Evolutionary conservation across 2,888 invertebrate species (phyloP), one percentile per base, ranked within the genome.

Genomic region (Amphipoea oculea): DNA sequence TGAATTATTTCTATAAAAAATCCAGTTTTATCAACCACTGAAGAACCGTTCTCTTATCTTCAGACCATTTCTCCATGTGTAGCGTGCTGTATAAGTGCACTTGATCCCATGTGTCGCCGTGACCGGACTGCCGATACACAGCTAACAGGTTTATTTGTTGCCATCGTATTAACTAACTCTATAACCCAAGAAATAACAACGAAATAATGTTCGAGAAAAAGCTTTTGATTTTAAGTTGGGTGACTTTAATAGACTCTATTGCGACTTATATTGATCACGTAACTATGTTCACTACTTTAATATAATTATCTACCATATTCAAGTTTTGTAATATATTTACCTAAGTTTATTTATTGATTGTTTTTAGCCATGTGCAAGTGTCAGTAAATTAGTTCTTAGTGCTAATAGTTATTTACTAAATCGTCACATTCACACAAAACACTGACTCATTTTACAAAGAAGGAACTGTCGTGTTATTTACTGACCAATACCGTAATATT

Each of bases 121-220:
- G 97, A 95, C 95, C 92, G 89, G 97, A 96, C 95, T 97, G 89
- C 94, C 92, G 93, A 96, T 95, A 89, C 86, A 78, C 86, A 89
- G 93, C 93, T 95, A 96, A 96, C 95, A 94, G 93, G 94, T 95
- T 96, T 96, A 96, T 96, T 96, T 96, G 96, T 95, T 94, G 92
- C 92, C 92, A 92, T 92, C 80, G 75, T 76, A 79, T 79, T 83
- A 86, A 83, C 84, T 85, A 85, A 86, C 84, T 76, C 89, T 71
- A 75, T 84, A 80, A 67, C 29, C 79, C 17, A 71, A n/a, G 70
- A 62, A 79, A 86, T 29, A 75, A 76, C 57, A 76, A 73, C 42
- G 12, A 51, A 23, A 69, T 14, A 42, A 63, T 62, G 48, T 67
- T 71, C 36, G 14, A 11, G 67, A 67, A 73, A 51, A 70, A n/a